Evolutionary conservation across 1,140 invertebrate genomes (phyloP).

Genomic region (Leguminivora glycinivorella): DNA sequence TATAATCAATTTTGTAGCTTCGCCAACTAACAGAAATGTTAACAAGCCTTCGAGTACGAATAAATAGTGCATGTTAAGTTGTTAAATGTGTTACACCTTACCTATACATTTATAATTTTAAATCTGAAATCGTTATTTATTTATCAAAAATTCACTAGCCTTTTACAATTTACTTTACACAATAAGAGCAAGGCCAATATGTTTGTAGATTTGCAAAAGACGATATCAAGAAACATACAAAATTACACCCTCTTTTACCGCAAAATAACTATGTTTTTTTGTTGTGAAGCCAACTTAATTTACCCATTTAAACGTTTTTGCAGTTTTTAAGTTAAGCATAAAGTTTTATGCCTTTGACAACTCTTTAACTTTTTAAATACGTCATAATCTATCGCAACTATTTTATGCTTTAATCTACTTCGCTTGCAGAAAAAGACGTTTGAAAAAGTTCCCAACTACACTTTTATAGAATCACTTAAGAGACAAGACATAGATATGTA

Average conservation of each 20-base stretch:
- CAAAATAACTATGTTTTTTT: background rate
- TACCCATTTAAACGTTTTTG: background rate
- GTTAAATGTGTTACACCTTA: slow-evolving; percentile 54
- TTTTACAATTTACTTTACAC: slow-evolving; percentile 70
- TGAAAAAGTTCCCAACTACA: slow-evolving; percentile 37
- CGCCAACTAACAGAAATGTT: slow-evolving; percentile 34
- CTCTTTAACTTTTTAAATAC: background rate
- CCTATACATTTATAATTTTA: slow-evolving; percentile 66
- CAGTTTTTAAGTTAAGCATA: background rate
- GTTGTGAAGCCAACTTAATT: background rate
- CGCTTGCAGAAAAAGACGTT: slow-evolving; percentile 31
- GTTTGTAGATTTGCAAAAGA: slow-evolving; percentile 53
- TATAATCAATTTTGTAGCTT: slow-evolving; percentile 14
- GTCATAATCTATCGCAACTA: background rate
- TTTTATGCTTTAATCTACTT: slow-evolving; percentile 8
- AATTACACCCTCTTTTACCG: slow-evolving; percentile 14
- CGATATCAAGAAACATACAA: slow-evolving; percentile 29
- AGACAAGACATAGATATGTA: slow-evolving; percentile 66
- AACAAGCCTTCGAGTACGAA: slow-evolving; percentile 40
- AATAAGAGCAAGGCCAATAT: slow-evolving; percentile 70
- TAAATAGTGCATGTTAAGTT: slow-evolving; percentile 31
- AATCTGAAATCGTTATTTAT: slow-evolving; percentile 70
- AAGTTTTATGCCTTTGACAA: background rate
- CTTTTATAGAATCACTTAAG: slow-evolving; percentile 44
- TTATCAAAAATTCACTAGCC: slow-evolving; percentile 79